Percentiles rank a stretch among this genome's conserved stretches.
These are phyloP conservation scores for Athrips mouffetella DNA, from an alignment of 2,888 invertebrate species.

Conservation along the genomic window DNA sequence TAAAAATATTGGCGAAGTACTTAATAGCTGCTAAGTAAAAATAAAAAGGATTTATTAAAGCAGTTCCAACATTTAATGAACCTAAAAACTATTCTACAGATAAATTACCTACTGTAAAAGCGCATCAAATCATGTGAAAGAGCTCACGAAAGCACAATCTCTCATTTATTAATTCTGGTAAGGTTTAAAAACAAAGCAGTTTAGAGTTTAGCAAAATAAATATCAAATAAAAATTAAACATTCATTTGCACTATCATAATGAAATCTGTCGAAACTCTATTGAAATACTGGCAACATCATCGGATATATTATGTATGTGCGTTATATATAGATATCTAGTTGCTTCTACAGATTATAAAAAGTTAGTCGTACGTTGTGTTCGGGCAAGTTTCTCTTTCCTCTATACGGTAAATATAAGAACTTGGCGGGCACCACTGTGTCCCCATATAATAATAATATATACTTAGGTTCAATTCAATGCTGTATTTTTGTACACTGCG, in stretches of 20 bases:
- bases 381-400: constrained; percentile 42
- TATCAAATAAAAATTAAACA: too few species aligned
- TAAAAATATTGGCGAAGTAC: too few species aligned
- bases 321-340: constrained; percentile 61
- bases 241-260: too few species aligned
- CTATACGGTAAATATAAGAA: constrained; percentile 36
- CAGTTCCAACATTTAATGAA: too few species aligned
- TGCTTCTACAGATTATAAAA: constrained; percentile 56
- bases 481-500: constrained; percentile 66
- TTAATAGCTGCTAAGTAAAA: too few species aligned
- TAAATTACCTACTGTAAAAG: too few species aligned
- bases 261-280: neutral
- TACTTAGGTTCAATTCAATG: constrained; percentile 46
- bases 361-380: constrained; percentile 53
- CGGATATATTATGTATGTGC: constrained; percentile 53
- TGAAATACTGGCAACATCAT: neutral
- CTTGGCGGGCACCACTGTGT: neutral
- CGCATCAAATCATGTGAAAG: too few species aligned
- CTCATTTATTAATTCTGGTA: too few species aligned
- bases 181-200: too few species aligned
- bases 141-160: too few species aligned
- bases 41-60: too few species aligned
- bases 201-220: neutral
- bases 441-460: constrained; percentile 24
- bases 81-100: too few species aligned